Conservation (phyloP, 2,797 vertebrate genomes). For the Poeciliopsis presidionis region DNA sequence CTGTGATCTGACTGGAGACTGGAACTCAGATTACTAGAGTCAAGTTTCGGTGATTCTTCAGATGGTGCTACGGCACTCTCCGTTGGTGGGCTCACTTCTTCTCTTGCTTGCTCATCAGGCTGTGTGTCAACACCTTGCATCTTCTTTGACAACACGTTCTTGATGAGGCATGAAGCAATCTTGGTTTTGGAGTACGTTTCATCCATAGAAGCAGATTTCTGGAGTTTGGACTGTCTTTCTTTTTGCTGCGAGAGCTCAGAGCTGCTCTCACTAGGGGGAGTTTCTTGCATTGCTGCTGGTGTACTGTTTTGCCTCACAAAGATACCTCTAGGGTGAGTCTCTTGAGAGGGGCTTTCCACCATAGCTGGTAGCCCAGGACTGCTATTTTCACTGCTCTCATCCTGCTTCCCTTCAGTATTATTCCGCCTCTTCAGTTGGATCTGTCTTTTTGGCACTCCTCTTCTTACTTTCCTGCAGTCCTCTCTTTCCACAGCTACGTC, state of each 20-base stretch:
- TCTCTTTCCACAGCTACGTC: constrained; percentile 89
- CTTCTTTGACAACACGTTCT: constrained; percentile 90
- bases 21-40: constrained; percentile 57
- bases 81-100: constrained; percentile 37
- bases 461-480: constrained; percentile 80
- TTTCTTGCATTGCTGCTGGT: constrained; percentile 71
- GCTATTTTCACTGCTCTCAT: constrained; percentile 81
- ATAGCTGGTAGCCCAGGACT: constrained; percentile 63
- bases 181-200: constrained; percentile 82
- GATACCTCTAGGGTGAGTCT: constrained; percentile 67
- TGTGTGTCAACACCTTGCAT: constrained; percentile 82
- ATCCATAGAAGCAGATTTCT: constrained; percentile 88
- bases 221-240: constrained; percentile 75
- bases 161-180: constrained; percentile 89
- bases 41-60: constrained; percentile 56
- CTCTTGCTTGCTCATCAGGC: constrained; percentile 48
- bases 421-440: constrained; percentile 90
- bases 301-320: constrained; percentile 80
- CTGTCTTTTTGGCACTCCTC: constrained; percentile 94
- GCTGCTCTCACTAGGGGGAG: constrained; percentile 42
- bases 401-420: constrained; percentile 75
- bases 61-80: constrained; percentile 26
- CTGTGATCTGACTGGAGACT: constrained; percentile 69
- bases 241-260: constrained; percentile 48
- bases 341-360: constrained; percentile 58